These are phyloP conservation scores for Triplophysa bombifrons DNA, from an alignment of 2,797 vertebrate species.

Conservation along the genomic window DNA sequence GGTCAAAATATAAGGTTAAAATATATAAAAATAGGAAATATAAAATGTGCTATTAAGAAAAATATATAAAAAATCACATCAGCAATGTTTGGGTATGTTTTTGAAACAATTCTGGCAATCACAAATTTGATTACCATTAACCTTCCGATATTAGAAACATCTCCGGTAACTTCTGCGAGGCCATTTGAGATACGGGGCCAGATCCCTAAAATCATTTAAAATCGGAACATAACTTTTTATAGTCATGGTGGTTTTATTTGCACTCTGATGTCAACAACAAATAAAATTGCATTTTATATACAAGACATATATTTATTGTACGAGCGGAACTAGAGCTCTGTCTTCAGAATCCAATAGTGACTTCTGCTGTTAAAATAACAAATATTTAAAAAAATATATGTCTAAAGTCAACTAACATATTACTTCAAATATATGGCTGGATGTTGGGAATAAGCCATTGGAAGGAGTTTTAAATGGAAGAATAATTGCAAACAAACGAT, in stretches of 20 bases:
- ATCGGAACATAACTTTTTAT: too few species aligned
- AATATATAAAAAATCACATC: too few species aligned
- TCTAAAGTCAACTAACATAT: constrained; percentile 8
- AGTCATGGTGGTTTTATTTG: not conserved
- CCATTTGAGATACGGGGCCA: too few species aligned
- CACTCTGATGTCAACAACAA: not conserved
- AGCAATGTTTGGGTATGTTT: too few species aligned
- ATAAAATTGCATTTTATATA: constrained; percentile 3
- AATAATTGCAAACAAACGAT: constrained; percentile 25
- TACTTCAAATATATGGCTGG: constrained; percentile 12
- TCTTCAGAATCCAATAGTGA: not conserved
- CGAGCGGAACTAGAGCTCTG: not conserved
- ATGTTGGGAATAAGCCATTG: constrained; percentile 22
- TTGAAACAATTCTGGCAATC: too few species aligned
- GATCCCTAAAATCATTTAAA: too few species aligned
- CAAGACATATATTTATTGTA: not conserved
- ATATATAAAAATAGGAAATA: too few species aligned
- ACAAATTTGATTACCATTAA: too few species aligned
- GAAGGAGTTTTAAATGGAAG: constrained; percentile 21
- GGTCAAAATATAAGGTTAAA: too few species aligned
- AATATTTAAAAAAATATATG: not conserved
- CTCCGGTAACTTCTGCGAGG: too few species aligned
- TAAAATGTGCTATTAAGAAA: too few species aligned
- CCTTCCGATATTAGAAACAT: too few species aligned
- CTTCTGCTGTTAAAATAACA: not conserved